Evolutionary conservation across 2,888 invertebrate genomes (phyloP), one percentile per base, ranked within the genome.

Genomic region (Rapana venosa): DNA sequence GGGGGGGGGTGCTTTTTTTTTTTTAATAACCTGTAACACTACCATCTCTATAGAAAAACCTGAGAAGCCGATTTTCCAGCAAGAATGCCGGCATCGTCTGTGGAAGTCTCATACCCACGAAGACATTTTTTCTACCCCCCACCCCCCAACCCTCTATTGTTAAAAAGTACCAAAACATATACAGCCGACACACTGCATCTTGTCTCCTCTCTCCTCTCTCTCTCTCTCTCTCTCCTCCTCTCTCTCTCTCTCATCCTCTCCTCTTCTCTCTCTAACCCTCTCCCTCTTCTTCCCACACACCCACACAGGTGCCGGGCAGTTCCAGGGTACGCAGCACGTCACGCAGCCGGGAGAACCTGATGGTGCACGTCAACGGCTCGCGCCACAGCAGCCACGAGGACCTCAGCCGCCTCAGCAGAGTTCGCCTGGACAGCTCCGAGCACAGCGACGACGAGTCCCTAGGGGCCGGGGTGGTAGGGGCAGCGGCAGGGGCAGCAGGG

Each of bases 331-430:
- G 92, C 32, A 89, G 90, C 61, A 87, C 77, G 20, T 35, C 47
- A 5, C 89, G 90, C 56, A 91, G 90, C 47, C 88, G 90, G 70
- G 92, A 92, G 66, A 92, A 91, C 87, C 58, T 91, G 74, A 47
- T 70, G 47, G 20, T 89, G 47, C 84, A 89, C 74, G 85, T 84
- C 32, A 89, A 89, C 74, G 89, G 89, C 26, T 89, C 89, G 56
- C 85, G 89, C 74, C 89, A 89, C 85, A 84, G 85, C 85, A 89
- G 89, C 20, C 84, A 84, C 47, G 89, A 89, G 84, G 89, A 89
- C 89, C 83, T 89, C 74, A 85, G 74, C 89, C 47, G 56, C 74
- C 58, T 89, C 22, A 89, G 85, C 74, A 20, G 89, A 13, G 84
- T 89, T 17, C 89, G 85, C 47, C 89, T 89, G 20, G 89, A 89